A percentile compares a stretch with the other conserved stretches of the same genome.
These are phyloP conservation scores for Idris sp. DNA, from an alignment of 1,140 invertebrate genomes.

Conservation along the genomic window DNA sequence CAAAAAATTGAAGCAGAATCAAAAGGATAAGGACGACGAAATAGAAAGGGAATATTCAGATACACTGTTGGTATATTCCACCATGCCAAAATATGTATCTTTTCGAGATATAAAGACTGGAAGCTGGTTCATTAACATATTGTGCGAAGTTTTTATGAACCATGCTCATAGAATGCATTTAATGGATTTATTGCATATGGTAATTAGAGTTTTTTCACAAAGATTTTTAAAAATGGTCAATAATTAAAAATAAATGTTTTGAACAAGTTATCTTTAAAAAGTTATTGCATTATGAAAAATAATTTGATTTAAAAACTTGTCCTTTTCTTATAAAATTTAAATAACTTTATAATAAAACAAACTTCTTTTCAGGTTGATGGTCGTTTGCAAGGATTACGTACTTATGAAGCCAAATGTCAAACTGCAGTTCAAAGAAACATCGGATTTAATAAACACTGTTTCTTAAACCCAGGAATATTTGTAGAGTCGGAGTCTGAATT, in stretches of 20 bases:
- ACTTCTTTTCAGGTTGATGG: slow-evolving; percentile 68
- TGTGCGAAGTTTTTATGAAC: slow-evolving; percentile 86
- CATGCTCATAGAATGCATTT: slow-evolving; percentile 82
- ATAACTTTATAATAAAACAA: too few species aligned
- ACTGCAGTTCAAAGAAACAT: slow-evolving; percentile 79
- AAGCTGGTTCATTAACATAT: slow-evolving; percentile 87
- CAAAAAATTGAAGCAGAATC: not conserved
- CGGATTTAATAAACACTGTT: slow-evolving; percentile 82
- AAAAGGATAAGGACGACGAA: too few species aligned
- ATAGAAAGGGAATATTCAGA: slow-evolving; percentile 78
- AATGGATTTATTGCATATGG: slow-evolving; percentile 83
- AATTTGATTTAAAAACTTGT: too few species aligned
- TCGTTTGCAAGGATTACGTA: slow-evolving; percentile 70
- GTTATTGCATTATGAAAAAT: too few species aligned
- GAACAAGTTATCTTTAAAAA: too few species aligned
- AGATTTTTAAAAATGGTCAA: too few species aligned
- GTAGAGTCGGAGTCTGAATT: too few species aligned
- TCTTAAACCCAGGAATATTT: slow-evolving; percentile 83
- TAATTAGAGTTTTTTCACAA: too few species aligned
- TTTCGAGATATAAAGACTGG: slow-evolving; percentile 82
- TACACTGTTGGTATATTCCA: slow-evolving; percentile 84
- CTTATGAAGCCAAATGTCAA: slow-evolving; percentile 72
- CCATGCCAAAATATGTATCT: slow-evolving; percentile 82
- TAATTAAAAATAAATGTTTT: too few species aligned
- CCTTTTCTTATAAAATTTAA: too few species aligned